Evolutionary conservation across 2,797 vertebrate species (phyloP), one percentile per base, ranked within the genome.

Genomic region (Vipera latastei): DNA sequence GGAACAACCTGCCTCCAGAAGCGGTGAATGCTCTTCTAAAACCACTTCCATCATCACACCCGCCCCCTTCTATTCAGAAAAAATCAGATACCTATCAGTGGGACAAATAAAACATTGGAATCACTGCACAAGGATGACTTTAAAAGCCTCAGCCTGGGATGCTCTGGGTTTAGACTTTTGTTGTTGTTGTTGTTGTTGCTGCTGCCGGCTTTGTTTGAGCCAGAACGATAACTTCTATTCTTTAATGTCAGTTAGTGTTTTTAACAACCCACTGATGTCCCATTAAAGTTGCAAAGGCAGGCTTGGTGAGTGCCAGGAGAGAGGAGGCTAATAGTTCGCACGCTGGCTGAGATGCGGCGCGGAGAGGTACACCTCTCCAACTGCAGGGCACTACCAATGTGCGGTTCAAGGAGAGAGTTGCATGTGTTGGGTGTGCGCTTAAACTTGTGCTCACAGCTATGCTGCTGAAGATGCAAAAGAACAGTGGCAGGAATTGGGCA

Each of bases 231-330:
- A 94, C 90, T 95, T 96, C 94, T 94, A 92, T 69, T 96, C 95
- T 96, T 95, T 18, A 87, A 96, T 88, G 91, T 93, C 92, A 95
- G 18, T 96, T 95, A 95, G 95, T 92, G 90, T 96, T 97, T 96
- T 95, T 96, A 96, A 95, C 94, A 95, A 93, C 55, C 5, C 0
- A 92, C 92, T 95, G 93, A 94, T 92, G 59, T 92, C 89, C 94
- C 92, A 93, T 96, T 97, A 96, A 90, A 95, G 93, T 96, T 94
- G 65, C 95, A 97, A 26, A 89, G 90, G 86, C 89, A 6, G 20
- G 93, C 91, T 92, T 96, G 96, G 96, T 95, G 94, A 25, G n/a
- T 95, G 94, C 95, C 97, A 97, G 90, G 4, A 0, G 8, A 0
- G 83, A 93, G 94, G 83, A 93, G 94, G 63, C 14, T 93, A 92